phyloP scores from a whole-genome alignment of 2,113 vertebrate species.

The Felis chaus region DNA sequence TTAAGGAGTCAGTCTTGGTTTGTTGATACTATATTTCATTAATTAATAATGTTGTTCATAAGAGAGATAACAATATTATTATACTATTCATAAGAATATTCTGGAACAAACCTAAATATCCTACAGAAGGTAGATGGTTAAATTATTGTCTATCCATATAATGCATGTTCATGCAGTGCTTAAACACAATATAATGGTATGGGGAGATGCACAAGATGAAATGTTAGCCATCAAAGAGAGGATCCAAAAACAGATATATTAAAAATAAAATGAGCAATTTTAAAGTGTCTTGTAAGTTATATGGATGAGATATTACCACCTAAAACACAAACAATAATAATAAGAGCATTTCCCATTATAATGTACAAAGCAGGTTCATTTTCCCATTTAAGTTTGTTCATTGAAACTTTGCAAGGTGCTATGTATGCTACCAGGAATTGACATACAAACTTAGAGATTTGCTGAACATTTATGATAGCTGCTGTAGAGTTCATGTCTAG shows the following conservation, averaged over 20 bases:
- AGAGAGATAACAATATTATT: neutral
- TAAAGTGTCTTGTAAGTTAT: neutral
- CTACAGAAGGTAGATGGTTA: neutral
- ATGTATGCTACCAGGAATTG: neutral
- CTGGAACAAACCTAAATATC: neutral
- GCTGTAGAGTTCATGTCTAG: neutral
- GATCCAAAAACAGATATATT: neutral
- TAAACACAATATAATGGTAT: neutral
- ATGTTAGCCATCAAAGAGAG: neutral
- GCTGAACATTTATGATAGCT: rapidly evolving
- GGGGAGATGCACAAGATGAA: neutral
- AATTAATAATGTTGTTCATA: neutral
- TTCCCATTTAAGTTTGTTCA: neutral
- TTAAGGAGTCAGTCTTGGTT: neutral
- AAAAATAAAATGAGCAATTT: neutral
- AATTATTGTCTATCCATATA: neutral
- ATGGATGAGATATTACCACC: neutral
- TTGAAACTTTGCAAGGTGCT: neutral
- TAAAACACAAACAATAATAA: neutral
- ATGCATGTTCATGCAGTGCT: neutral
- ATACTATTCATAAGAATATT: neutral
- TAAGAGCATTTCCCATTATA: neutral
- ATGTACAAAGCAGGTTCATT: neutral
- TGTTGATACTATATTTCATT: neutral
- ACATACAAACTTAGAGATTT: neutral